A percentile compares a stretch with the other conserved stretches of the same genome.
These are phyloP conservation scores for Apodemia hepburni DNA, from an alignment of 2,888 invertebrate species.

Conservation along the genomic window DNA sequence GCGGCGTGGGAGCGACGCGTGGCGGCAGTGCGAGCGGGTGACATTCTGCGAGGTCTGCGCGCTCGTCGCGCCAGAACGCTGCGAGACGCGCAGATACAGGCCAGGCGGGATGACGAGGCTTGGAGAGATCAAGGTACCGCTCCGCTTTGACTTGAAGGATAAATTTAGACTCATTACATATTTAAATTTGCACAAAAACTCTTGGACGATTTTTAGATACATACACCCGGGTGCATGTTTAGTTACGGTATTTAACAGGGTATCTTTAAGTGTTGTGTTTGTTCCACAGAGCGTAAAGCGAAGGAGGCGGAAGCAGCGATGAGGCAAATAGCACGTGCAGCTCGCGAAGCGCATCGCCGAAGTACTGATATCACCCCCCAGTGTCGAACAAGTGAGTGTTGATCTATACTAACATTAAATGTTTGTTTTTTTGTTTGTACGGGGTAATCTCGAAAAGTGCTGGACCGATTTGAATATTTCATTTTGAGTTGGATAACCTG, in stretches of 20 bases:
- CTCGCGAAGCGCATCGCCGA: slow-evolving; percentile 83
- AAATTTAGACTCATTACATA: no score
- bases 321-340: slow-evolving; percentile 84
- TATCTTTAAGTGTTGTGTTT: not conserved
- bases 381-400: slow-evolving; percentile 46
- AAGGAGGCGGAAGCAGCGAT: slow-evolving; percentile 85
- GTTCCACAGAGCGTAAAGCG: slow-evolving; percentile 81
- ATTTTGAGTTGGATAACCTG: no score
- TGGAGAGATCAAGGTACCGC: slow-evolving; percentile 83
- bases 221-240: not conserved
- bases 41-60: slow-evolving; percentile 81
- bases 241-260: not conserved
- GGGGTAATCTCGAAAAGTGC: no score
- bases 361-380: slow-evolving; percentile 60
- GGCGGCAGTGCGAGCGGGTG: slow-evolving; percentile 82
- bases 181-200: no score
- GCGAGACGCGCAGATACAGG: slow-evolving; percentile 81
- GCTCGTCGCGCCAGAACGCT: slow-evolving; percentile 71
- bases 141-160: no score
- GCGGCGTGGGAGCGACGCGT: slow-evolving; percentile 85
- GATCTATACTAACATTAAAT: no score
- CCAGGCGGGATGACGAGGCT: slow-evolving; percentile 78
- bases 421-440: no score
- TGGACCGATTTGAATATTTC: no score
- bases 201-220: not conserved